Evolutionary conservation across 2,797 vertebrate species (phyloP), one percentile per base, ranked within the genome.

Genomic region (Buceros bicornis): DNA sequence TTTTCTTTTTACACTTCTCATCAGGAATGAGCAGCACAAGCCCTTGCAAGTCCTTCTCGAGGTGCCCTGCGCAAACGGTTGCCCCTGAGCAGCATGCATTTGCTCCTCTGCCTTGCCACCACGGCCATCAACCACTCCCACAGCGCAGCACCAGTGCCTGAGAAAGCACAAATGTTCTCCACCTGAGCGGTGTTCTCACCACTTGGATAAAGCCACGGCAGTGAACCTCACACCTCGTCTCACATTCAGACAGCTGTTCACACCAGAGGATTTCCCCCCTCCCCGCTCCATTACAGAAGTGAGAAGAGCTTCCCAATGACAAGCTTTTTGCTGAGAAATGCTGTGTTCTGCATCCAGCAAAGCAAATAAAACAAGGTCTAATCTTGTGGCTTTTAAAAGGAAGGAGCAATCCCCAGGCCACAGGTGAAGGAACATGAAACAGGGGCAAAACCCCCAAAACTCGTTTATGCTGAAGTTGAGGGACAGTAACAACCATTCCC

Each of bases 41-140:
- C 17, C 5, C 66, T 20, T 1, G 0, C 70, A 26, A 50, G 48
- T 3, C 2, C 3, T 58, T 58, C n/a, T 64, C 0, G 0, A 42
- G 61, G 33, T 12, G 28, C n/a, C 35, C 77, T 40, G 35, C 8
- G 17, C 22, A 11, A n/a, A 19, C 1, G 2, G 54, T 7, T 45
- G 51, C 42, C 37, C 54, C 67, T 20, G 65, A 72, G 93, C 65
- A 33, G 47, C 0, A 0, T 26, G 20, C 33, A 40, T 40, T 10
- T 65, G 73, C 77, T 45, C 45, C 62, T 74, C 54, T 45, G 69
- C 73, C 65, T 86, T 28, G 2, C 26, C 61, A 64, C 28, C 76
- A 29, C 0, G 1, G 66, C 31, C 78, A 54, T 11, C 0, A 12
- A 15, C 47, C 31, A 4, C 40, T 10, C 13, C 24, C 84, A 77